These are phyloP conservation scores for Fringilla coelebs DNA, from an alignment of 2,797 vertebrate genomes.

Conservation along the genomic window DNA sequence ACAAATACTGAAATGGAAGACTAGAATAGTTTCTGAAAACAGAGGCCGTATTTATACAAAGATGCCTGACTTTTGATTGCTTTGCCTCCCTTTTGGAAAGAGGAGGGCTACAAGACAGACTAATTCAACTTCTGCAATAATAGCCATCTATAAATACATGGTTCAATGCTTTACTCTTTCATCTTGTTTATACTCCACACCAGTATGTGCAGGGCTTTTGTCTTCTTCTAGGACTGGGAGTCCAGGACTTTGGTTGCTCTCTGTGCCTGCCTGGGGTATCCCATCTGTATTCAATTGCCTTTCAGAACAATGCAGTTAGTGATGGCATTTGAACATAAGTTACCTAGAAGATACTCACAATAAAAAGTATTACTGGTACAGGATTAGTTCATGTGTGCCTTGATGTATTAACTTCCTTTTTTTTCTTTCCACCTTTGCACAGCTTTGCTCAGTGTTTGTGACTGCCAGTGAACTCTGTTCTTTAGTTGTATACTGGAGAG, in stretches of 20 bases:
- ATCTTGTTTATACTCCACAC: background rate
- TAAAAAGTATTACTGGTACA: background rate
- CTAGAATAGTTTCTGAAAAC: background rate
- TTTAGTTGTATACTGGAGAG: background rate
- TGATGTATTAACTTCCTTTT: background rate
- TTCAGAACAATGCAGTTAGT: background rate
- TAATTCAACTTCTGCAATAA: background rate
- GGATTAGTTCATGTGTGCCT: background rate
- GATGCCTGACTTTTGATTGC: background rate
- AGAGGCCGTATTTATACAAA: background rate
- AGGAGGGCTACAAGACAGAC: background rate
- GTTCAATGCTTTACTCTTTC: background rate
- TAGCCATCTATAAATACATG: background rate
- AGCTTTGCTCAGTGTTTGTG: conserved; percentile 2
- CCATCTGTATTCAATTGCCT: background rate
- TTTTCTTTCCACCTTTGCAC: background rate
- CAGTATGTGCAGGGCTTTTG: background rate
- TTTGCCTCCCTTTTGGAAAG: background rate
- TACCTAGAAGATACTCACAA: background rate
- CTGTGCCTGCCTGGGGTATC: background rate
- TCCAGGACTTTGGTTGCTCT: background rate
- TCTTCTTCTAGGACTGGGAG: background rate
- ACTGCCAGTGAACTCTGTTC: background rate
- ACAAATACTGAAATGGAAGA: background rate
- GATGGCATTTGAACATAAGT: background rate